phyloP scores from a whole-genome alignment of 2,113 vertebrate species.

The Stegastes partitus region DNA sequence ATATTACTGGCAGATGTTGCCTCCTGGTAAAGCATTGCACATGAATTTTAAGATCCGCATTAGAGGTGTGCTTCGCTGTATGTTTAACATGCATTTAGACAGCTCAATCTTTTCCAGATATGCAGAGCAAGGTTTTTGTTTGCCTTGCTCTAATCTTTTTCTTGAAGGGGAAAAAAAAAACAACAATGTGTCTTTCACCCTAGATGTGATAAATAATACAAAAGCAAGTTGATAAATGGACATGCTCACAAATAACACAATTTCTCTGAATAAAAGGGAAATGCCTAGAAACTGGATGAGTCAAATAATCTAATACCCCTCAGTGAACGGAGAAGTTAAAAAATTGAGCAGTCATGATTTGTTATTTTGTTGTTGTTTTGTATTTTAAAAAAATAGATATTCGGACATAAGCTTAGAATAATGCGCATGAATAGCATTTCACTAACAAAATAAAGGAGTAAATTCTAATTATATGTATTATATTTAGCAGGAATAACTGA shows the following conservation, averaged over 20 bases:
- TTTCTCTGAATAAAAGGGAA: not conserved
- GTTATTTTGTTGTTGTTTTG: too few relatives aligned
- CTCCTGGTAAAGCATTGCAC: not conserved
- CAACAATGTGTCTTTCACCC: slow-evolving; percentile 10
- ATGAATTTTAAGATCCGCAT: not conserved
- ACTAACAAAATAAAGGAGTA: too few relatives aligned
- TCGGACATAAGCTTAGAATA: too few relatives aligned
- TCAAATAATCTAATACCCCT: too few relatives aligned
- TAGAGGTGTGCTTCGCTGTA: not conserved
- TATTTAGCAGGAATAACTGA: too few relatives aligned
- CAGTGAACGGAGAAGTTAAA: too few relatives aligned
- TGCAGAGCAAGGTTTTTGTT: not conserved
- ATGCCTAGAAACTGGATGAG: too few relatives aligned
- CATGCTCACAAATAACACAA: not conserved
- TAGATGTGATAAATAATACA: not conserved
- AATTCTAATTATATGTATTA: too few relatives aligned
- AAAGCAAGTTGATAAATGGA: not conserved
- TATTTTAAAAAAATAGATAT: too few relatives aligned
- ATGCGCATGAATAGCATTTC: too few relatives aligned
- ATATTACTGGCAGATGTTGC: not conserved
- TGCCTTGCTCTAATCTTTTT: slow-evolving; percentile 9
- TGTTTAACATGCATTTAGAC: not conserved
- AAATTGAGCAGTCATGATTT: too few relatives aligned
- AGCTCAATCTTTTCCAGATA: not conserved
- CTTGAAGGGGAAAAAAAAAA: not conserved